Conservation (phyloP, 2,888 invertebrate genomes). For the Altica lythri region DNA sequence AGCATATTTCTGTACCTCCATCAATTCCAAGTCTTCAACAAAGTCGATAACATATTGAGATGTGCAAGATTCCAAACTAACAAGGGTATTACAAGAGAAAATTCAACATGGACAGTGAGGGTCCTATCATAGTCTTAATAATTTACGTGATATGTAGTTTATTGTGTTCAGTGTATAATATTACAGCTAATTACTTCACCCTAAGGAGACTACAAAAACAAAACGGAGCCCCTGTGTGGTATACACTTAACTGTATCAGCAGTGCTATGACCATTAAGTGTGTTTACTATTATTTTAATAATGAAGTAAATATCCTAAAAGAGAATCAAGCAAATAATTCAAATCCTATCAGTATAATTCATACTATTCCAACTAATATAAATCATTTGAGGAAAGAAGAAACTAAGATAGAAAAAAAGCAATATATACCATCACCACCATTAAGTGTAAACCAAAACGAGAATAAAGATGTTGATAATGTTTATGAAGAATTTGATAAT, state of each 20-base stretch:
- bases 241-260: slow-evolving; percentile 3
- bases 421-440: no score
- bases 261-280: slow-evolving; percentile 2
- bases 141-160: slow-evolving; percentile 14
- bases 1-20: no score
- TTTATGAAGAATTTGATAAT: slow-evolving; percentile 8
- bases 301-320: neutral
- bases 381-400: no score
- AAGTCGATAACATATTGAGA: neutral
- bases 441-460: neutral
- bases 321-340: neutral
- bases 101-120: slow-evolving; percentile 17
- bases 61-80: no score
- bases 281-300: neutral
- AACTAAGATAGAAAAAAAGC: no score
- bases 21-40: neutral
- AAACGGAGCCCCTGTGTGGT: neutral
- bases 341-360: neutral
- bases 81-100: no score
- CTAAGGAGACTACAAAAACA: neutral
- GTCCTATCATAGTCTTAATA: slow-evolving; percentile 3
- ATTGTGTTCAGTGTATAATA: slow-evolving; percentile 1
- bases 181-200: slow-evolving; percentile 4
- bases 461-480: neutral
- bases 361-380: neutral